Evolutionary conservation across 2,113 vertebrate genomes (phyloP).

Genomic region (Xyliphius kryptos): DNA sequence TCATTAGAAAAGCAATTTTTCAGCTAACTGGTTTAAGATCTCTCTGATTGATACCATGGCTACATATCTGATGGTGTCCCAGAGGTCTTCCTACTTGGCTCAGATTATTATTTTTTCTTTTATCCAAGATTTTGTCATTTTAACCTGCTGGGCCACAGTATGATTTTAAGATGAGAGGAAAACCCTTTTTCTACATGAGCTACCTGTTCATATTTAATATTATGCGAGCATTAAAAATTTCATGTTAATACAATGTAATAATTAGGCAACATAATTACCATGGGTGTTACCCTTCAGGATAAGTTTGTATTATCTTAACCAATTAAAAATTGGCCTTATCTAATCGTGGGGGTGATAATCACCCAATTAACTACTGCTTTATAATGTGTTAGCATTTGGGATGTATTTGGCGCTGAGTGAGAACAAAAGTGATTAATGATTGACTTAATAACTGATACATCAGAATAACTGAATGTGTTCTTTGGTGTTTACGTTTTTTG

Average conservation of each 20-base stretch:
- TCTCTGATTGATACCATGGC: neutral
- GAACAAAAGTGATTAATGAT: neutral
- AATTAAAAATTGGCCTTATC: neutral
- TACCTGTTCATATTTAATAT: no score
- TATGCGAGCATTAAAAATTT: no score
- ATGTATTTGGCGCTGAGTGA: neutral
- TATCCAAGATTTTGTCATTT: neutral
- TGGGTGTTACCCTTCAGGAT: neutral
- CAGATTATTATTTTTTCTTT: neutral
- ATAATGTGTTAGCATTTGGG: neutral
- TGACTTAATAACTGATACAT: no score
- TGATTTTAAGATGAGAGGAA: neutral
- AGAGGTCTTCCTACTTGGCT: neutral
- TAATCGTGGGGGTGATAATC: neutral
- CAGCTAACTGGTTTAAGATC: neutral
- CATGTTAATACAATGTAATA: neutral
- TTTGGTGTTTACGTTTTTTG: no score
- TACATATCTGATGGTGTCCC: constrained; percentile 2
- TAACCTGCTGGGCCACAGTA: neutral
- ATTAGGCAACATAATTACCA: neutral
- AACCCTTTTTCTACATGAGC: no score
- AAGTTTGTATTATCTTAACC: neutral
- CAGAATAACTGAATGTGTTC: no score
- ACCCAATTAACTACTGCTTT: neutral
- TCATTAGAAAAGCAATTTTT: neutral